phyloP scores from a whole-genome alignment of 2,797 vertebrate species.

The Clarias platycephalus region DNA sequence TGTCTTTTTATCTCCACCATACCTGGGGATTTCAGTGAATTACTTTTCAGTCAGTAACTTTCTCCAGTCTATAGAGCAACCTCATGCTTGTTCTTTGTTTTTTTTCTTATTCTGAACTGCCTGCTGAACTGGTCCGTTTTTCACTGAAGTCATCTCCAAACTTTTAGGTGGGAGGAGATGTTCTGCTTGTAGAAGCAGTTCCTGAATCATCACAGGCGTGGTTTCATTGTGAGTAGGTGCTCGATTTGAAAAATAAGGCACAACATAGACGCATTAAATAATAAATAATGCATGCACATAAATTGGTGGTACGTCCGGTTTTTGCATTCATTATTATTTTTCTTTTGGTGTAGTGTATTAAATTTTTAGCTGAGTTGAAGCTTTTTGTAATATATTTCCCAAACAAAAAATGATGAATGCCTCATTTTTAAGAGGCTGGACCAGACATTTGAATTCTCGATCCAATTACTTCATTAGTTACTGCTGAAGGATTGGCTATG shows the following conservation, averaged over 20 bases:
- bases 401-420: neutral
- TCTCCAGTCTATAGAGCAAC: neutral
- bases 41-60: neutral
- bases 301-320: neutral
- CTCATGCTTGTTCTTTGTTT: neutral
- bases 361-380: neutral
- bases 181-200: neutral
- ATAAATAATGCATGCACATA: neutral
- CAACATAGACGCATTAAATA: neutral
- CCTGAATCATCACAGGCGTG: neutral
- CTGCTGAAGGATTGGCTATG: neutral
- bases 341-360: neutral
- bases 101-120: no score
- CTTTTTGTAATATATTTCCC: neutral
- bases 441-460: neutral
- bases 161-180: neutral
- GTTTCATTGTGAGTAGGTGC: neutral
- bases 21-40: neutral
- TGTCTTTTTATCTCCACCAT: neutral
- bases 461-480: neutral
- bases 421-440: neutral
- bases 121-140: neutral
- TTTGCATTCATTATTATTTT: neutral
- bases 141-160: neutral
- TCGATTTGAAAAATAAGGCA: neutral